Base-by-base conservation (phyloP, 2,888 invertebrate species). In the Diarsia dahlii region DNA sequence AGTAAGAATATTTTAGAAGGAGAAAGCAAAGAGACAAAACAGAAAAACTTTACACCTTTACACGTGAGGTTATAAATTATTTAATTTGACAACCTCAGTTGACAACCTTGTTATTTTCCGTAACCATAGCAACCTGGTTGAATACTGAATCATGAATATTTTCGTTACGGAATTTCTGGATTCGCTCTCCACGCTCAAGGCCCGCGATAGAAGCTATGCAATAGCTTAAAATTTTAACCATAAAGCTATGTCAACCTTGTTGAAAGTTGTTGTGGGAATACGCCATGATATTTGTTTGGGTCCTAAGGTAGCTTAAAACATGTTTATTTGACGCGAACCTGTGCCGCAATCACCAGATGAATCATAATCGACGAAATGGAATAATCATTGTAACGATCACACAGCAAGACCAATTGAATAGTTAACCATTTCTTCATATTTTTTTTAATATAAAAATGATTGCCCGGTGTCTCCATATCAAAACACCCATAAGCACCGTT, bases 401-500 rank as follows among this genome's bases (percentile, higher is more conserved):
- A 13, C n/a, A 62, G 23, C 46, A 52, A 78, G 12, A 9, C 6
- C 48, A 54, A 39, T 48, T 54, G 60, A 66, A 50, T 54, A 23
- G 5, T 2, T 0, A 45, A 23, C n/a, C 13, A 23, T 15, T 58
- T 82, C 52, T 77, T 28, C 15, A 28, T 58, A 46, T 58, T 46
- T 48, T 56, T 58, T 46, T 48, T 56, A 63, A 77, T 66, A 58
- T 69, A 23, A 60, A 78, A 62, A 71, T 71, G 66, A 82, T 74
- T 64, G 63, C 46, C 48, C 52, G 68, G 20, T 74, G 74, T 70
- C 52, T 74, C 62, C 63, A 80, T 71, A 71, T 54, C 72, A 62
- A 60, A 58, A 63, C 12, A 68, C 6, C 39, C 13, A 23, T 68
- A 64, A 74, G 64, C 39, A 75, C 73, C 81, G 71, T 80, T 78